phyloP scores from a whole-genome alignment of 2,797 vertebrate species.

The Martes flavigula region DNA sequence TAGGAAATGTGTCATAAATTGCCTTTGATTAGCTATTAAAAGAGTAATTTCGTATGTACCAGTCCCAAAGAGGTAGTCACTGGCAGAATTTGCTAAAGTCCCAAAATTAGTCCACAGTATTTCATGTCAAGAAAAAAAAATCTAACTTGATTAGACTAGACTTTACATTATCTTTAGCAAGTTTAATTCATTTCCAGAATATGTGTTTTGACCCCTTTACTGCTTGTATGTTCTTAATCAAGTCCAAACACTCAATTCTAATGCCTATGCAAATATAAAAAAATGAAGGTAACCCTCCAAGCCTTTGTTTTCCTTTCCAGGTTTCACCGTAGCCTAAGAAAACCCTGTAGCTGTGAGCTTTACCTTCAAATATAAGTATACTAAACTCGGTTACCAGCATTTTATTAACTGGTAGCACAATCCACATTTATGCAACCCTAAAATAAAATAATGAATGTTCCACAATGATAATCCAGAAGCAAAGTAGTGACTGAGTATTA shows the following conservation, averaged over 20 bases:
- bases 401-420: slow-evolving; percentile 41
- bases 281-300: slow-evolving; percentile 15
- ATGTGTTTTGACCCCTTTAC: neutral
- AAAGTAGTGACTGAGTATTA: slow-evolving; percentile 30
- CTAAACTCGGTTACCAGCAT: slow-evolving; percentile 21
- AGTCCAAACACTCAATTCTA: slow-evolving; percentile 38
- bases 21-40: slow-evolving; percentile 20
- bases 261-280: slow-evolving; percentile 45
- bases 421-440: slow-evolving; percentile 26
- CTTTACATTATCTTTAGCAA: slow-evolving; percentile 39
- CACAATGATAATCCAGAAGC: neutral
- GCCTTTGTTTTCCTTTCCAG: neutral
- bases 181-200: slow-evolving; percentile 39
- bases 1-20: slow-evolving; percentile 43
- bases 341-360: neutral
- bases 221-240: slow-evolving; percentile 28
- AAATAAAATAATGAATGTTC: slow-evolving; percentile 51
- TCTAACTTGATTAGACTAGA: neutral
- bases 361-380: slow-evolving; percentile 51
- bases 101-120: neutral
- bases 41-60: neutral
- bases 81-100: slow-evolving; percentile 48
- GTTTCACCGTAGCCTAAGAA: slow-evolving; percentile 37
- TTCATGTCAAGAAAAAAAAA: neutral
- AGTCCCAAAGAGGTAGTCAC: slow-evolving; percentile 9